Conservation (phyloP, 2,113 vertebrate species). For the Mesocricetus auratus region DNA sequence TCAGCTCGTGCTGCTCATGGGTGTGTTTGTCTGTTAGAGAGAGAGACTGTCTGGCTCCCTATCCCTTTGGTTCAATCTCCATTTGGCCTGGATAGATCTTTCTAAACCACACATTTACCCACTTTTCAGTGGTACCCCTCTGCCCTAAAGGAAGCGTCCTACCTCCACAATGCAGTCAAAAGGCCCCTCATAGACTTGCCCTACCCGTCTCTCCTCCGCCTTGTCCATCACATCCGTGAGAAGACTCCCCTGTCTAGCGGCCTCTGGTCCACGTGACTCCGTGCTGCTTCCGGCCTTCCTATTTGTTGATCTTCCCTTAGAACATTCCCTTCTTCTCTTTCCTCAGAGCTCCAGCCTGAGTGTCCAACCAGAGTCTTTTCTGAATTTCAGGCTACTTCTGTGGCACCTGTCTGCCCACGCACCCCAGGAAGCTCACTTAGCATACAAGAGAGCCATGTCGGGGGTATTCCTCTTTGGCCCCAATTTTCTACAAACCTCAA, state of each 20-base stretch:
- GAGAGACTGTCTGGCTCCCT: not conserved
- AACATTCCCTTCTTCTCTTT: not conserved
- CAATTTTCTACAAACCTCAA: not conserved
- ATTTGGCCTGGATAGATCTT: not conserved
- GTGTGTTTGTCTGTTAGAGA: not conserved
- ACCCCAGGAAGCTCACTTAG: not conserved
- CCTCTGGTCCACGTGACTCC: not conserved
- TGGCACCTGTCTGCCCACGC: too few relatives aligned
- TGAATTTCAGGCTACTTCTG: not conserved
- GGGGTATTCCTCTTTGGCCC: not conserved
- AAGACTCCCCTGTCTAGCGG: not conserved
- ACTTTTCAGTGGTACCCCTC: not conserved
- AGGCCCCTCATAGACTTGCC: accelerated
- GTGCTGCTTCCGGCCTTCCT: not conserved
- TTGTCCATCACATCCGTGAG: not conserved
- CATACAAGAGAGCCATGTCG: not conserved
- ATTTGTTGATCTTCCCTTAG: not conserved
- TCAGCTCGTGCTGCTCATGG: not conserved
- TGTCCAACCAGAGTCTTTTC: not conserved
- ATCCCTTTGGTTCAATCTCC: not conserved
- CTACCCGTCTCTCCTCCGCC: too few relatives aligned
- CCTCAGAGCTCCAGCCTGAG: not conserved
- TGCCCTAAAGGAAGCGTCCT: not conserved
- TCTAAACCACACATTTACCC: not conserved
- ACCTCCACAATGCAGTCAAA: not conserved